These are phyloP conservation scores for Argyrosomus regius DNA, from an alignment of 2,797 vertebrate genomes.

Conservation along the genomic window DNA sequence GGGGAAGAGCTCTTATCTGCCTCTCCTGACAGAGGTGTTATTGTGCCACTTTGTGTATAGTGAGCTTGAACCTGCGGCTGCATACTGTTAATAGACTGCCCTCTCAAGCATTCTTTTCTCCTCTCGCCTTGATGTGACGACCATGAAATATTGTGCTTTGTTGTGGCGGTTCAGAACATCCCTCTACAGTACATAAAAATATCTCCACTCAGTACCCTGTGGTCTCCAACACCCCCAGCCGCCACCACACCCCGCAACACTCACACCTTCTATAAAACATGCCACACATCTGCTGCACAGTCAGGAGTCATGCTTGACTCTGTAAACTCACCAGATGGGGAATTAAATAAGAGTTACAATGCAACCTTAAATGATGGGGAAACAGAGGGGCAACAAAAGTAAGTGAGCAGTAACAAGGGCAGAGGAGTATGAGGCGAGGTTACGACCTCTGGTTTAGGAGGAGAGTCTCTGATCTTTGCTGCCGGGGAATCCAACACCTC, in stretches of 20 bases:
- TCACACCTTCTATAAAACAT: slow-evolving; percentile 82
- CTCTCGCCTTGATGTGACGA: slow-evolving; percentile 53
- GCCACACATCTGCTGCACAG: slow-evolving; percentile 86
- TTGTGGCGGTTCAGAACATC: slow-evolving; percentile 76
- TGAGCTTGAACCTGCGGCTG: slow-evolving; percentile 41
- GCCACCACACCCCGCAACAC: slow-evolving; percentile 65
- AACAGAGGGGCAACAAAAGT: slow-evolving; percentile 72
- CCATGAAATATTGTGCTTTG: slow-evolving; percentile 64
- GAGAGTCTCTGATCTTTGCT: slow-evolving; percentile 60
- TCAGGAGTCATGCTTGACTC: slow-evolving; percentile 83
- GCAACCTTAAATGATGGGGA: slow-evolving; percentile 77
- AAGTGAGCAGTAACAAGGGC: slow-evolving; percentile 72
- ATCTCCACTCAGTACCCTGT: slow-evolving; percentile 65
- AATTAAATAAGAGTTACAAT: slow-evolving; percentile 83
- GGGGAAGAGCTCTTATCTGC: slow-evolving; percentile 24
- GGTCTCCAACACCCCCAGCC: slow-evolving; percentile 58
- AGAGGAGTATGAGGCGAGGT: slow-evolving; percentile 52
- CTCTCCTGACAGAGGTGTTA: slow-evolving; percentile 22
- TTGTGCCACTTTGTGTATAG: slow-evolving; percentile 32
- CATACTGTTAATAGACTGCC: slow-evolving; percentile 36
- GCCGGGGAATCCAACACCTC: slow-evolving; percentile 30
- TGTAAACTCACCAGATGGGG: slow-evolving; percentile 86
- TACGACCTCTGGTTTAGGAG: slow-evolving; percentile 59
- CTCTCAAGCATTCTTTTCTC: slow-evolving; percentile 36
- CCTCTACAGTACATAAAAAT: slow-evolving; percentile 81